These are phyloP conservation scores for Loris lydekkerianus DNA, from an alignment of 2,797 vertebrate genomes.

Conservation along the genomic window DNA sequence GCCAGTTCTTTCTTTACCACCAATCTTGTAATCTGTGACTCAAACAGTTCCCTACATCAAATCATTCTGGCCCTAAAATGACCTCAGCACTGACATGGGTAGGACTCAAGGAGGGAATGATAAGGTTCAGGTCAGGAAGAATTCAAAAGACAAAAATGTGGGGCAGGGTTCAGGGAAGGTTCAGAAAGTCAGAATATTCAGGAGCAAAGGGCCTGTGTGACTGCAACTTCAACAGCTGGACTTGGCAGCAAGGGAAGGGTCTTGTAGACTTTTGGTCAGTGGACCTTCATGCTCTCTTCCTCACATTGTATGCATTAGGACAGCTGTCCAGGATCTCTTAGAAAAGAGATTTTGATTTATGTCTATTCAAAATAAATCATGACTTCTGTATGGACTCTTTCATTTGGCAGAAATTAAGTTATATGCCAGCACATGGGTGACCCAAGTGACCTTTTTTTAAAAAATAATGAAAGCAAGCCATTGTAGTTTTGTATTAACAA, in stretches of 20 bases:
- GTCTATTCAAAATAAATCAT: background rate
- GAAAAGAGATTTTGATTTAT: background rate
- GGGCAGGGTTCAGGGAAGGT: background rate
- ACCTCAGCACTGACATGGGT: background rate
- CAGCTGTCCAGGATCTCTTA: background rate
- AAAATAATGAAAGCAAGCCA: slow-evolving; percentile 1
- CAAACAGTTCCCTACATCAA: background rate
- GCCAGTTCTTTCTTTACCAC: background rate
- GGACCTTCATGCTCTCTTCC: background rate
- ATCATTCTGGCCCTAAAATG: background rate
- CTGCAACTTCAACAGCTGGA: background rate
- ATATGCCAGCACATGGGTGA: background rate
- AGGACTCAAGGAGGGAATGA: background rate
- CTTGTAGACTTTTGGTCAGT: background rate
- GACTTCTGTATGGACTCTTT: background rate
- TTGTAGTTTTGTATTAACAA: slow-evolving; percentile 34
- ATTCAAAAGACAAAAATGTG: background rate
- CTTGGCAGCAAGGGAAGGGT: no score
- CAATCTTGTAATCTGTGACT: background rate
- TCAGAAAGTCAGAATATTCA: background rate
- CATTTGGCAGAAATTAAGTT: slow-evolving; percentile 55
- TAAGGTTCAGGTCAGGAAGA: background rate
- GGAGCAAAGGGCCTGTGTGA: background rate
- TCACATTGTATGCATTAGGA: background rate
- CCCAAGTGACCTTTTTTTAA: background rate